Percentiles rank a stretch among this genome's conserved stretches.
These are phyloP conservation scores for Rhagoletis pomonella DNA, from an alignment of 1,140 invertebrate species.

Conservation along the genomic window DNA sequence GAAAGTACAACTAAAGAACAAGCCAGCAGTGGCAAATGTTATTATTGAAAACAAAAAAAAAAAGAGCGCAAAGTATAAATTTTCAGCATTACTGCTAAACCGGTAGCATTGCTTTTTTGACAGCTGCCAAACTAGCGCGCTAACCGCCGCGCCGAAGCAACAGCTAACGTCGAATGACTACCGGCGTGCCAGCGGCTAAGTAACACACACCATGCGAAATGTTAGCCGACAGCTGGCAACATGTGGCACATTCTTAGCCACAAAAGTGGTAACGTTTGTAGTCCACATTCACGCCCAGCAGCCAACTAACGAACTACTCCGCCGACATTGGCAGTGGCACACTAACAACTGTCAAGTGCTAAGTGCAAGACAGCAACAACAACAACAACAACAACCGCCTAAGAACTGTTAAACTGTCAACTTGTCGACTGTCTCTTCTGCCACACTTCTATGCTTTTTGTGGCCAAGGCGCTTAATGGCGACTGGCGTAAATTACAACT, in stretches of 20 bases:
- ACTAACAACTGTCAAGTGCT: not conserved
- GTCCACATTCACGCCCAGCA: not conserved
- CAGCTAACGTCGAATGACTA: not conserved
- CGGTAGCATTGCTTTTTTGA: conserved; percentile 22
- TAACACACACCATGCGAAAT: not conserved
- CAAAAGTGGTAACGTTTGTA: not conserved
- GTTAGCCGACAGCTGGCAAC: not conserved
- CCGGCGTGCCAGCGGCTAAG: not conserved
- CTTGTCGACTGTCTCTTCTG: conserved; percentile 2
- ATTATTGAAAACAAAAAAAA: too few relatives aligned
- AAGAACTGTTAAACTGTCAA: conserved; percentile 34
- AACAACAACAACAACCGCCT: not conserved
- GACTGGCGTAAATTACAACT: conserved; percentile 40
- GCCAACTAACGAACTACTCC: not conserved
- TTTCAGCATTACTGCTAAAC: not conserved
- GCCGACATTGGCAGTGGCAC: not conserved
- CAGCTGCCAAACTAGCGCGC: conserved; percentile 22
- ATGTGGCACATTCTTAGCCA: not conserved
- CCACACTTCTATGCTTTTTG: not conserved
- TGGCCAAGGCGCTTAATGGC: not conserved
- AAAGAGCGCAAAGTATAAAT: not conserved
- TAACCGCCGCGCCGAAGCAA: not conserved
- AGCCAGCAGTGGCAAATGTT: too few relatives aligned
- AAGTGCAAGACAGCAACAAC: not conserved
- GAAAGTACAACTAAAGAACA: not conserved